Conservation (phyloP, 2,113 vertebrate species). For the Anser cygnoides region DNA sequence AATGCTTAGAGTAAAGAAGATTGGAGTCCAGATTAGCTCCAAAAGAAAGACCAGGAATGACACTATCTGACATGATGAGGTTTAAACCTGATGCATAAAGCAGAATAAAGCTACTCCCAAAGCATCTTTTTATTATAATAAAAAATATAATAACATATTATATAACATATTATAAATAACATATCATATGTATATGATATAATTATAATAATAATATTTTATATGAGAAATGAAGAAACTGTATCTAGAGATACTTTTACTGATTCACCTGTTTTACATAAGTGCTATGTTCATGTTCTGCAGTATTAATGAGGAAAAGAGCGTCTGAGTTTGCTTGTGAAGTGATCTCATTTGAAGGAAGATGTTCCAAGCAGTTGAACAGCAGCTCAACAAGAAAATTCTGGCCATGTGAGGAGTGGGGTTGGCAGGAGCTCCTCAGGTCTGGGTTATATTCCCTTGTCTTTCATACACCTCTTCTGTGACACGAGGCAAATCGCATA, state of each 20-base stretch:
- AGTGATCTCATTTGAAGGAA: not conserved
- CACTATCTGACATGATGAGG: not conserved
- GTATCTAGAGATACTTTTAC: not conserved
- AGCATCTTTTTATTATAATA: not conserved
- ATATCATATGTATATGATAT: too few species aligned
- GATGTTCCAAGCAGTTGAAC: not conserved
- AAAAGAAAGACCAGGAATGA: not conserved
- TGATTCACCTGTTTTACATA: not conserved
- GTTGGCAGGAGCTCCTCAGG: not conserved
- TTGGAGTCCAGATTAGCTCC: not conserved
- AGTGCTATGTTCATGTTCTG: not conserved
- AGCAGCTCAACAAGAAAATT: not conserved
- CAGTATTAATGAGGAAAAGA: not conserved
- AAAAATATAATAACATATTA: too few species aligned
- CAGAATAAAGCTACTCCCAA: not conserved
- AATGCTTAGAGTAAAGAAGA: not conserved
- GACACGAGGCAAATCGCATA: not conserved
- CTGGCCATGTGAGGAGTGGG: not conserved
- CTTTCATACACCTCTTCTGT: not conserved
- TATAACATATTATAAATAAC: too few species aligned
- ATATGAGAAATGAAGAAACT: not conserved
- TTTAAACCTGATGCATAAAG: not conserved
- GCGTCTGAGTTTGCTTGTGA: not conserved
- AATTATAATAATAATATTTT: not conserved
- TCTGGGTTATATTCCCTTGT: not conserved